Conservation (phyloP, 2,797 vertebrate species). For the Peromyscus eremicus region DNA sequence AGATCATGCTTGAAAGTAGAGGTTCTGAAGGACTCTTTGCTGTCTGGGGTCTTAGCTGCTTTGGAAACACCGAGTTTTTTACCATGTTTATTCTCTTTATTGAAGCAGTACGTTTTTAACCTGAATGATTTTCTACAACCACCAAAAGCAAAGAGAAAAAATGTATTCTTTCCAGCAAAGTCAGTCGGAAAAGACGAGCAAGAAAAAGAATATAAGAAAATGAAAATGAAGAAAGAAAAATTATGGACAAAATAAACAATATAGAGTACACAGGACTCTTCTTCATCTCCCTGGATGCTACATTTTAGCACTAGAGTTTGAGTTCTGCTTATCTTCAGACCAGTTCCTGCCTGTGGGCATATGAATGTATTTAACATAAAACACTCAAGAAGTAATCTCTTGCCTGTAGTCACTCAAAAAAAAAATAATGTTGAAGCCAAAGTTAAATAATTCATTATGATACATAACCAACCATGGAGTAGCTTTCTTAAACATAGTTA, state of each 20-base stretch:
- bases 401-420: neutral
- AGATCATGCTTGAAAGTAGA: neutral
- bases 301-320: neutral
- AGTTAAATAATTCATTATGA: neutral
- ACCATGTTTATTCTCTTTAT: neutral
- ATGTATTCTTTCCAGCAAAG: neutral
- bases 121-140: neutral
- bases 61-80: neutral
- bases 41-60: neutral
- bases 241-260: neutral
- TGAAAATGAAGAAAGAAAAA: neutral
- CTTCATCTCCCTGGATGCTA: neutral
- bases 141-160: constrained; percentile 17
- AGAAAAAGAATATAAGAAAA: neutral
- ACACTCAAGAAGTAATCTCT: constrained; percentile 36
- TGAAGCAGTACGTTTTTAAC: constrained; percentile 27
- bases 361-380: constrained; percentile 19
- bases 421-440: neutral
- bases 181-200: rapidly evolving
- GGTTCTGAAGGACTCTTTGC: neutral
- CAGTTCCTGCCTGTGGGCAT: neutral
- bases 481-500: neutral
- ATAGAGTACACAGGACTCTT: neutral
- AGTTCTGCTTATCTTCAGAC: constrained; percentile 25
- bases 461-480: neutral